Conservation (phyloP, 2,797 vertebrate genomes). For the Tiaroga cobitis region DNA sequence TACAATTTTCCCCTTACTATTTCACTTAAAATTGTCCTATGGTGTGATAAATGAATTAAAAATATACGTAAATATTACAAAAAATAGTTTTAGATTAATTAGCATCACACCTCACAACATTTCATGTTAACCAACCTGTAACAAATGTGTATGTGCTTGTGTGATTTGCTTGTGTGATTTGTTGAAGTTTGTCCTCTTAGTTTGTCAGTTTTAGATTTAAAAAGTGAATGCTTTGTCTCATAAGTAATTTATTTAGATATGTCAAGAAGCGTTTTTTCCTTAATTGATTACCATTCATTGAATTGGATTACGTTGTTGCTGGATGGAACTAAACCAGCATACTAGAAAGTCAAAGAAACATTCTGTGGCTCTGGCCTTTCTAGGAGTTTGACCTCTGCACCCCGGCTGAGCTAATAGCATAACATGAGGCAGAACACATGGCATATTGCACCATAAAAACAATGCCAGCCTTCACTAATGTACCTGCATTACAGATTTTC, state of each 20-base stretch:
- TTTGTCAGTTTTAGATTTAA: neutral
- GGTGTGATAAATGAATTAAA: neutral
- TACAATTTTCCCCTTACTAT: neutral
- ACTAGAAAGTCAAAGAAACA: slow-evolving; percentile 51
- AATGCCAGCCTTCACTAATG: slow-evolving; percentile 11
- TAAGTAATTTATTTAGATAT: slow-evolving; percentile 14
- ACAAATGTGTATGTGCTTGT: neutral
- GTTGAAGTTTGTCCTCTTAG: neutral
- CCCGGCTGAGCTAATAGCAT: slow-evolving; percentile 55
- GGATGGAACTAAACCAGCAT: slow-evolving; percentile 29
- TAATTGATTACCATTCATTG: slow-evolving; percentile 19
- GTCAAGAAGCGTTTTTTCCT: neutral
- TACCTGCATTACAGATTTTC: slow-evolving; percentile 18
- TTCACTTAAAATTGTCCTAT: neutral
- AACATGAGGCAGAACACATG: slow-evolving; percentile 63
- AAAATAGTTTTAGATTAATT: neutral
- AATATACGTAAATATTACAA: neutral
- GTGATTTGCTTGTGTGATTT: neutral
- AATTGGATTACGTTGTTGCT: slow-evolving; percentile 22
- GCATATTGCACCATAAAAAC: slow-evolving; percentile 40
- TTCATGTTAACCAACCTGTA: neutral
- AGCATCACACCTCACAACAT: neutral
- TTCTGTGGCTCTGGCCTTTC: slow-evolving; percentile 58
- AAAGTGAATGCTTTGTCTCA: neutral
- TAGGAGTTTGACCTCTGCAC: slow-evolving; percentile 58